Conservation (phyloP, 2,888 invertebrate species). For the Margaritifera margaritifera region DNA sequence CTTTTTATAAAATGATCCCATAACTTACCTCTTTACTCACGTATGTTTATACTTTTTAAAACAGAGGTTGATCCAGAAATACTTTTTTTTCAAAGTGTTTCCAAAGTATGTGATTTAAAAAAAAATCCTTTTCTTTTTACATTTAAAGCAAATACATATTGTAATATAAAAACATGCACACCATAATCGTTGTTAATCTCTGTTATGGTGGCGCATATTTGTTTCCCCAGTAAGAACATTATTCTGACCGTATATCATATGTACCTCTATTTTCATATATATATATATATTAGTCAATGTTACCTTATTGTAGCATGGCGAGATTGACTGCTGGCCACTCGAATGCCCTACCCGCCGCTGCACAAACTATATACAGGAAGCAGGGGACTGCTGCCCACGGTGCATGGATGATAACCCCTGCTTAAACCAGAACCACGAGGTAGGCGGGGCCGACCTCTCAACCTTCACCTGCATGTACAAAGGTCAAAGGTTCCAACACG, state of each 20-base stretch:
- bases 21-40: too few relatives aligned
- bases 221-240: background rate
- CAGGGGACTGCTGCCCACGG: conserved; percentile 82
- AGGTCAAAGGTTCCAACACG: conserved; percentile 43
- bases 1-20: too few relatives aligned
- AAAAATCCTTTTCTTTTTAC: background rate
- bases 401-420: conserved; percentile 77
- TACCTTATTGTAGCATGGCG: conserved; percentile 79
- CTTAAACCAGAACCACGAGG: conserved; percentile 34
- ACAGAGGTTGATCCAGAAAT: too few relatives aligned
- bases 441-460: conserved; percentile 53
- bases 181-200: background rate
- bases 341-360: conserved; percentile 85
- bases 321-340: conserved; percentile 91
- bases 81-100: too few relatives aligned
- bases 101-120: too few relatives aligned
- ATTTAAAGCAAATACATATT: background rate
- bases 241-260: background rate
- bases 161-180: background rate
- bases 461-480: conserved; percentile 44
- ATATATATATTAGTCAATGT: background rate
- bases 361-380: conserved; percentile 78
- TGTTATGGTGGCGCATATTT: too few relatives aligned
- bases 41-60: too few relatives aligned
- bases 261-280: background rate